Base-by-base conservation (phyloP, 2,113 vertebrate species). In the Hiodon tergisus region DNA sequence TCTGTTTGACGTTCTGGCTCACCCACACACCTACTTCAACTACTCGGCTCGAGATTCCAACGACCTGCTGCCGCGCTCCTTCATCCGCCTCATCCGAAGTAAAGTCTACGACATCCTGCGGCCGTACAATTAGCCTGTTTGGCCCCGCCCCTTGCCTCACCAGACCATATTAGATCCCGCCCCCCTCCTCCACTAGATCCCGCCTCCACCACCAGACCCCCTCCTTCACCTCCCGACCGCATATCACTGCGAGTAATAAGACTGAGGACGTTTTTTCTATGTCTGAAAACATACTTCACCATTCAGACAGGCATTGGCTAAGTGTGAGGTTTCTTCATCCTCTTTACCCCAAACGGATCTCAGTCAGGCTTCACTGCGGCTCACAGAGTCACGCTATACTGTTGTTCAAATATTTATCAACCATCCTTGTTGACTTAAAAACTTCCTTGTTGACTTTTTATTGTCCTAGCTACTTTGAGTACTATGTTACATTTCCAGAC, bases 1-100 rank as follows among this genome's bases (percentile, higher is more conserved):
- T 79, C 95, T 99, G 86, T 99, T 99, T 0, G 96, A 98, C 0
- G 97, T 99, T 82, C 89, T 98, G 91, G 97, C 97, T 0, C 95
- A 99, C 78, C 97, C 97, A 73, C 95, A 97, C 87, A 96, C 97
- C 91, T 99, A 99, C 91, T 99, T 98, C 88, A 98, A 98, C 86
- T 99, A 99, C 90, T 96, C 96, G 1, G 93, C 90, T 80, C 88
- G 97, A 85, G 95, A 98, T 81, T 97, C 97, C 89, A 98, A 97
- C 83, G 96, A 98, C 89, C 97, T 99, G 95, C 89, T 98, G 75
- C 97, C 96, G 0, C 95, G 95, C 62, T 99, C 97, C 74, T 99
- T 98, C 91, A 99, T 99, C 74, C 96, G 96, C 73, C 93, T 99
- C 82, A 95, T 99, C 72, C 95, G 95, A 83, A 98, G 96, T 91